A percentile compares a stretch with the other conserved stretches of the same genome.
Conservation (phyloP, 2,888 invertebrate genomes). For the Noctua fimbriata region DNA sequence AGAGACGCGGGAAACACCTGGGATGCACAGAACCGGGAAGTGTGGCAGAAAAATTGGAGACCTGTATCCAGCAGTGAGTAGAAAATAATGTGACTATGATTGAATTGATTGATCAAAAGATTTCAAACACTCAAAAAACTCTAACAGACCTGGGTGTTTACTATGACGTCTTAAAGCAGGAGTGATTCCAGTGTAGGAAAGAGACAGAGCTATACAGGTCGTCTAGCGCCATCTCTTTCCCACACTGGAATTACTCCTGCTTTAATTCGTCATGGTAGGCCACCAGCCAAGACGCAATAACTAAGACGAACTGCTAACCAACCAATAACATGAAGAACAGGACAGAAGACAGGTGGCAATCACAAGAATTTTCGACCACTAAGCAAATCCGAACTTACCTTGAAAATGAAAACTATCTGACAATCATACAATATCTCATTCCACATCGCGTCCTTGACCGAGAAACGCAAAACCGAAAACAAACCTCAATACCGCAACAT, state of each 20-base stretch:
- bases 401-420: conserved; percentile 33
- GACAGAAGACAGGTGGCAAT: conserved; percentile 5
- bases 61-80: no score
- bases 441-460: conserved; percentile 62
- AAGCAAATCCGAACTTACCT: conserved; percentile 20
- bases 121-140: not conserved
- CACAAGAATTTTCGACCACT: conserved; percentile 12
- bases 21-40: no score
- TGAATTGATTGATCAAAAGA: not conserved
- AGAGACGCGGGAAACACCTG: no score
- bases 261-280: no score
- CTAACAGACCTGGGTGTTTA: no score
- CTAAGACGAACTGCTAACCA: not conserved
- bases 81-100: not conserved
- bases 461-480: conserved; percentile 42
- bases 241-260: no score
- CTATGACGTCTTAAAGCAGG: no score
- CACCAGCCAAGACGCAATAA: not conserved
- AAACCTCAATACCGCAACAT: conserved; percentile 44
- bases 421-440: conserved; percentile 43
- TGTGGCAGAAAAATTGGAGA: no score
- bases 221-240: no score
- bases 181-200: no score
- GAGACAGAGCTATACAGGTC: no score
- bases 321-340: not conserved